Evolutionary conservation across 2,113 vertebrate species (phyloP), one percentile per base, ranked within the genome.

Genomic region (Epinephelus fuscoguttatus): DNA sequence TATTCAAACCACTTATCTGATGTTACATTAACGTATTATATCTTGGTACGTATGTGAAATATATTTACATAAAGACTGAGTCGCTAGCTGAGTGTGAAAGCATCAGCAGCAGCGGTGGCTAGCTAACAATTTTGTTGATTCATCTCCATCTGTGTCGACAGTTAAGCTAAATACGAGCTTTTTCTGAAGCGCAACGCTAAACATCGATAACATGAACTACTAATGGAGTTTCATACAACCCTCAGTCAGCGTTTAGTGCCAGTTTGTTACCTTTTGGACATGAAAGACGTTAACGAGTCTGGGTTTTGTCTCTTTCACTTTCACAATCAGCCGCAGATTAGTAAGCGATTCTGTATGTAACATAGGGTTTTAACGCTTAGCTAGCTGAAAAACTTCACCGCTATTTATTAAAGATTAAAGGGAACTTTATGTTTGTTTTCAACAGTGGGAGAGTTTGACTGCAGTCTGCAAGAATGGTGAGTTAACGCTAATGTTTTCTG

Each of bases 391-490:
- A 30, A 30, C 30, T 30, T 30, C 4, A 30, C 30, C 4, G 30
- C 30, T 30, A 5, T 30, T 30, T 30, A 30, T 30, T 30, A 30
- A 30, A 4, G 30, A 30, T 1, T 19, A 18, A 17, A 2, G 8
- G 0, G 1, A 55, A 14, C 3, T 56, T 13, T 15, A 0, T 9
- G 1, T 82, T 70, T 78, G 12, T 78, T 56, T 19, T 23, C 55
- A 15, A 6, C 73, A 73, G 55, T 5, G 3, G 0, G 61, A 17
- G 19, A 25, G 15, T 60, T 23, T 30, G 59, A 60, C 69, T 15
- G 49, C 55, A 50, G 33, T 19, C 68, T 75, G 10, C 53, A 23
- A 71, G 14, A 0, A 88, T 88, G 86, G 86, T 88, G 70, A 81
- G 86, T 78, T 13, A 12, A 9, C 47, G 42, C 6, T 3, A 30